Base-by-base conservation (phyloP, 2,113 vertebrate species). In the Morone chrysops region DNA sequence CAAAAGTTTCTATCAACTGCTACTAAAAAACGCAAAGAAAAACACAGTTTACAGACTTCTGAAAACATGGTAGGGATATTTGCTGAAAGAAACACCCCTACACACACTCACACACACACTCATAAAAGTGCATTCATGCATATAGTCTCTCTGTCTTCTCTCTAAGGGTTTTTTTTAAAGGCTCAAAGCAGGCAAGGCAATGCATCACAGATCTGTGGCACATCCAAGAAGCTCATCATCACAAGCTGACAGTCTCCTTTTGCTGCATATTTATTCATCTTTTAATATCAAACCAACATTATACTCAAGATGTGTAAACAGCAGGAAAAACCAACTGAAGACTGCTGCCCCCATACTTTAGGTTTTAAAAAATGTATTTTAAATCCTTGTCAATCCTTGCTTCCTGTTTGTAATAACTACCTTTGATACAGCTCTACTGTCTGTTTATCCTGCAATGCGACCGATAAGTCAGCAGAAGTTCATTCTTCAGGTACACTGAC, bases 401-500 rank as follows among this genome's bases (percentile, higher is more conserved):
- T 20, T 0, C 3, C 47, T 56, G 48, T 0, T 25, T 53, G 5
- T 47, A 57, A 31, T 31, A 0, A 31, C 31, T 31, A 63, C 41
- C 51, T 82, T 59, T 65, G n/a, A 66, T 57, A 25, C 25, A 5
- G 14, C 31, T 65, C 65, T 8, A 48, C 41, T 66, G 50, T 63
- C n/a, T 41, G 63, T 53, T 45, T 36, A 1, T 13, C 16, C 47
- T 68, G 73, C n/a, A 56, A 51, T 14, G 3, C 20, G 0, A 48
- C 60, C 38, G 9, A 63, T 77, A 81, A 61, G 68, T 71, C 22
- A 71, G 25, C 60, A 47, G 36, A 41, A 25, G 38, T 61, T 71
- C 2, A 61, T 22, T 17, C 20, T 36, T 67, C 73, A 75, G 65
- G 13, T 14, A 7, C 73, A 41, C 50, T 13, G 51, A 51, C 75